These are phyloP conservation scores for Plebejus melissa DNA, from an alignment of 2,888 invertebrate genomes.

Conservation along the genomic window DNA sequence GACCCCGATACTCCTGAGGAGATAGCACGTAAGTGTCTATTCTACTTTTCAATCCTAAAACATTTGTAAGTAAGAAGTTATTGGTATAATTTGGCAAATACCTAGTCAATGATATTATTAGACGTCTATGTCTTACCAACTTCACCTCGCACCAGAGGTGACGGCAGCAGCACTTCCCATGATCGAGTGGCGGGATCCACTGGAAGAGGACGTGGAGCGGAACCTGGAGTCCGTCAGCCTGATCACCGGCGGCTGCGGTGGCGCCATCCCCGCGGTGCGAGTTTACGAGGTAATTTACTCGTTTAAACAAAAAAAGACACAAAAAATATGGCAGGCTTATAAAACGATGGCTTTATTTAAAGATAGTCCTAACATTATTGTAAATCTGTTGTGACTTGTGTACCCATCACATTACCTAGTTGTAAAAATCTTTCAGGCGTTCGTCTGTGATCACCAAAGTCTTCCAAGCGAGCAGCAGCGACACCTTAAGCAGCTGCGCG, in stretches of 20 bases:
- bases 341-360: too few species aligned
- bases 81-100: too few species aligned
- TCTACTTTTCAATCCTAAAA: not conserved
- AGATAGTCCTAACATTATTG: too few species aligned
- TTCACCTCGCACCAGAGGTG: not conserved
- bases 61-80: too few species aligned
- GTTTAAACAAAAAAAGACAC: too few species aligned
- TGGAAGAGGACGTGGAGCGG: conserved; percentile 69
- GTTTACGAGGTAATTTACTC: conserved; percentile 53
- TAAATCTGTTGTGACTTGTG: too few species aligned
- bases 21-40: conserved; percentile 30
- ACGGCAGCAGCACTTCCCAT: conserved; percentile 51
- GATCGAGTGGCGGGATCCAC: conserved; percentile 70
- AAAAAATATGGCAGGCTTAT: too few species aligned
- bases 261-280: conserved; percentile 54
- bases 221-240: conserved; percentile 66
- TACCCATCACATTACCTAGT: not conserved
- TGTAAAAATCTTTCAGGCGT: conserved; percentile 56
- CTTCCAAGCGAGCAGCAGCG: conserved; percentile 77
- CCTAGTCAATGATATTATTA: too few species aligned
- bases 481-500: conserved; percentile 73
- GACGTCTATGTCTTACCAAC: not conserved
- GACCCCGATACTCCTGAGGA: conserved; percentile 44
- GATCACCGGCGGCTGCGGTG: conserved; percentile 56
- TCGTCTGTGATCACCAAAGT: conserved; percentile 78